Base-by-base conservation (phyloP, 2,888 invertebrate species). In the Pterostichus madidus region DNA sequence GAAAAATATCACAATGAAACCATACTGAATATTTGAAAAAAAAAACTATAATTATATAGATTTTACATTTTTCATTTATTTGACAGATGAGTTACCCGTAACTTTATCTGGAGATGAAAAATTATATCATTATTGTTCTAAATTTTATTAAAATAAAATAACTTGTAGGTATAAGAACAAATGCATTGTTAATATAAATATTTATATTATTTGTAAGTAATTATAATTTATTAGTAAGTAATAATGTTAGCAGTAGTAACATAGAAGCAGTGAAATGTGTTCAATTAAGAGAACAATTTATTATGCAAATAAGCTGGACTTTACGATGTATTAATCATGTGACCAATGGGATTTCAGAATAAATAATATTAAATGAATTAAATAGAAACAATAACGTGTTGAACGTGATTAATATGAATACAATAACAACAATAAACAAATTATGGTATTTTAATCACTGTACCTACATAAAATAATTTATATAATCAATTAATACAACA, bases 341-440 rank as follows among this genome's bases (percentile, higher is more conserved):
- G 64, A 64, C 64, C 64, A 64, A 35, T 64, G 64, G 35, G 64
- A 64, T 31, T 32, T 24, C 59, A 59, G 31, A 59, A 24, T 59
- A 59, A 59, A 59, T 64, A 64, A 64, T 35, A 64, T 64, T 17
- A 56, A 17, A 56, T 64, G 32, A 32, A 64, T 31, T 64, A 31
- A 13, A 35, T 64, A 64, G 68, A 71, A 71, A 71, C 68, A 71
- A 71, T 71, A 44, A 71, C 64, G 39, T 71, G 68, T 71, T 71
- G 64, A 71, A 71, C 68, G 44, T 71, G 44, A 71, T 71, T 71
- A 44, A 71, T 35, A 64, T 39, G 64, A 64, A 44, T 71, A n/a
- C 44, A 71, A 11, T 44, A 44, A 44, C 15, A 71, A 71, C 44
- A 17, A 71, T 71, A 71, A 71, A 71, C 44, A 44, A 71, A 71